Evolutionary conservation across 2,113 vertebrate species (phyloP).

Genomic region (Acanthochromis polyacanthus): DNA sequence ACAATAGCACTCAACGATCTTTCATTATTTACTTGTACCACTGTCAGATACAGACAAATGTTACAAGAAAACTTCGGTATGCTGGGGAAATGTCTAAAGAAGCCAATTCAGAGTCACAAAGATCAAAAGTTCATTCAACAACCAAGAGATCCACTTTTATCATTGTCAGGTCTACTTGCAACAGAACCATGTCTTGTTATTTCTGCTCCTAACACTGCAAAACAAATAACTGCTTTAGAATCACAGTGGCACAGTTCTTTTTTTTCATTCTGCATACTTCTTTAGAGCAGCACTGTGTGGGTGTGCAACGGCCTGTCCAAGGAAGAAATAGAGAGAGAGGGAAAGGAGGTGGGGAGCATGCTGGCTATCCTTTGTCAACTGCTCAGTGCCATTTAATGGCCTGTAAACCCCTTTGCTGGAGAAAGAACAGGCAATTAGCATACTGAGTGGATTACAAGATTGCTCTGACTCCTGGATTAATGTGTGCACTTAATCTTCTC

Average conservation of each 20-base stretch:
- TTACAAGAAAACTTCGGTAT: neutral
- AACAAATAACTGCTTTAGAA: slow-evolving; percentile 44
- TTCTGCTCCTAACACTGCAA: slow-evolving; percentile 11
- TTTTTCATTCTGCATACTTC: slow-evolving; percentile 39
- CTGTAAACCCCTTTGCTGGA: slow-evolving; percentile 79
- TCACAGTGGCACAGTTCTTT: neutral
- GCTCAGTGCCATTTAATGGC: slow-evolving; percentile 83
- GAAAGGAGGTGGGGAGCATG: slow-evolving; percentile 55
- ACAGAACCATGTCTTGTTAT: slow-evolving; percentile 1
- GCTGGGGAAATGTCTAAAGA: slow-evolving; percentile 3
- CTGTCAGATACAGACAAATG: slow-evolving; percentile 43
- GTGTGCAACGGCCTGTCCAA: slow-evolving; percentile 64
- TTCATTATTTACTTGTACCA: slow-evolving; percentile 60
- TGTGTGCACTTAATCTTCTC: slow-evolving; percentile 85
- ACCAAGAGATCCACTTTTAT: slow-evolving; percentile 23
- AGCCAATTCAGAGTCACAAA: slow-evolving; percentile 4
- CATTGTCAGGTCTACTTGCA: slow-evolving; percentile 9
- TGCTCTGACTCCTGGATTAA: slow-evolving; percentile 84
- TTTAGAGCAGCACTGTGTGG: slow-evolving; percentile 50
- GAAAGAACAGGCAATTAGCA: slow-evolving; percentile 85
- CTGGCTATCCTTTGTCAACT: slow-evolving; percentile 81
- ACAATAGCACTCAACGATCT: slow-evolving; percentile 56
- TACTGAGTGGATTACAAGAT: slow-evolving; percentile 85
- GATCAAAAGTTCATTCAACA: slow-evolving; percentile 34
- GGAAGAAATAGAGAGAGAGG: slow-evolving; percentile 63